These are phyloP conservation scores for Bufo bufo DNA, from an alignment of 2,113 vertebrate genomes.

Conservation along the genomic window DNA sequence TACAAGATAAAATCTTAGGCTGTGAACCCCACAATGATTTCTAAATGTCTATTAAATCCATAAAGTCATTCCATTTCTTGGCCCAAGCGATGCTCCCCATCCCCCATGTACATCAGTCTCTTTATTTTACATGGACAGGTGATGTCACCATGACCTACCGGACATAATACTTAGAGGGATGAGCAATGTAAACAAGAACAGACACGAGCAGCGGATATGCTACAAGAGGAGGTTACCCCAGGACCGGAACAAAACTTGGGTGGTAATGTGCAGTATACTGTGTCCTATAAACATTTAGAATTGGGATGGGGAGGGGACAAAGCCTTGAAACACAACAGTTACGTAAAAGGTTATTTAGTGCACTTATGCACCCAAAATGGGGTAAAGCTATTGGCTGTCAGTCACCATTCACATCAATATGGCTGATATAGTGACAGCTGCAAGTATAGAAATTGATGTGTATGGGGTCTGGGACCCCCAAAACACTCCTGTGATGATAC, in stretches of 20 bases:
- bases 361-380: not conserved
- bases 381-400: not conserved
- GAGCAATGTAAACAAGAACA: conserved; percentile 53
- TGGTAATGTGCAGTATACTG: not conserved
- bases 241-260: conserved; percentile 3
- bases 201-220: conserved; percentile 60
- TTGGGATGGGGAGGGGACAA: not conserved
- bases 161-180: conserved; percentile 67
- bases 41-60: conserved; percentile 5
- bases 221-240: conserved; percentile 9
- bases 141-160: conserved; percentile 44
- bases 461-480: not conserved
- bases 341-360: not conserved
- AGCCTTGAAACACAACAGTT: not conserved
- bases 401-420: not conserved
- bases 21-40: conserved; percentile 22
- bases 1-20: conserved; percentile 17
- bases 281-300: not conserved
- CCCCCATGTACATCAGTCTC: conserved; percentile 21
- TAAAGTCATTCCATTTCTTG: conserved; percentile 34
- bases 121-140: not conserved
- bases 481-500: not conserved
- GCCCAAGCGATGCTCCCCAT: conserved; percentile 11
- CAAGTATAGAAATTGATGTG: too few relatives aligned
- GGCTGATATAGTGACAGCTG: not conserved